Evolutionary conservation across 2,888 invertebrate genomes (phyloP).

Genomic region (Orchesellides sinensis): DNA sequence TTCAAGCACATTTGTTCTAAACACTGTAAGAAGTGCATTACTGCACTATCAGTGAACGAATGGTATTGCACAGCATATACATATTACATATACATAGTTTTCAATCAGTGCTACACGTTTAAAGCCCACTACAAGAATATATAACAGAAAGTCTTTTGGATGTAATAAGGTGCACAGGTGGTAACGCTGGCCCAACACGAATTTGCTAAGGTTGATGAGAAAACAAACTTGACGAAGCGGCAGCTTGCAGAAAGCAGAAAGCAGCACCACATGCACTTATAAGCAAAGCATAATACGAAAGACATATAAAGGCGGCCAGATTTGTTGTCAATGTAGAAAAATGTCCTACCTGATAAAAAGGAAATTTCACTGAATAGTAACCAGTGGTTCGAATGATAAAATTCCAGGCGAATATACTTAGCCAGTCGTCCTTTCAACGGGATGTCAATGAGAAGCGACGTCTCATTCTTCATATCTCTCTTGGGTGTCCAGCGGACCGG

Average conservation of each 20-base stretch:
- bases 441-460: constrained; percentile 70
- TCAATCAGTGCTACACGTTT: too few species aligned
- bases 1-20: background rate
- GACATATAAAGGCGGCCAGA: background rate
- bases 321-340: background rate
- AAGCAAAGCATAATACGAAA: constrained; percentile 59
- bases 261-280: too few species aligned
- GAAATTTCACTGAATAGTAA: constrained; percentile 80
- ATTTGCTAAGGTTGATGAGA: too few species aligned
- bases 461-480: constrained; percentile 74
- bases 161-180: too few species aligned
- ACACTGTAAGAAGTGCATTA: constrained; percentile 20
- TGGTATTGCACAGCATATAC: constrained; percentile 14
- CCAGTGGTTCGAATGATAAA: constrained; percentile 77
- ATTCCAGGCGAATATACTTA: constrained; percentile 72
- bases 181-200: too few species aligned
- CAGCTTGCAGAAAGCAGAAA: too few species aligned
- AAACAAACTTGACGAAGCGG: too few species aligned
- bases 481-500: constrained; percentile 75
- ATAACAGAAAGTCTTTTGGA: too few species aligned
- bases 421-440: constrained; percentile 72
- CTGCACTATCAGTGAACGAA: background rate
- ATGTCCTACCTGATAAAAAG: constrained; percentile 78
- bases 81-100: too few species aligned
- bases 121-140: too few species aligned